A percentile compares a stretch with the other conserved stretches of the same genome.
phyloP scores from a whole-genome alignment of 2,888 invertebrate species.

The Aphodius sticticus region DNA sequence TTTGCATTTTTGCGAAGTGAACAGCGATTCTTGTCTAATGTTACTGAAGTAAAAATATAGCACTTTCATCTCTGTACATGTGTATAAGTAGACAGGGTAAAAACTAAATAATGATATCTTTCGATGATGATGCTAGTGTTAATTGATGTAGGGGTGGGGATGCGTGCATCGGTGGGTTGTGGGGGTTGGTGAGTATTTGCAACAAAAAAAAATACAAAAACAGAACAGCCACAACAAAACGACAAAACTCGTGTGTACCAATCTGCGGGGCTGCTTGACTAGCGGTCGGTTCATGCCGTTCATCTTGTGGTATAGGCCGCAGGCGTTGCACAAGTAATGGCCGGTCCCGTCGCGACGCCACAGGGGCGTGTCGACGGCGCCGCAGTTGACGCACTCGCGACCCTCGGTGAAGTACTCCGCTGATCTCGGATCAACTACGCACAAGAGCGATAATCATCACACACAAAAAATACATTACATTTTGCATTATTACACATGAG shows the following conservation, averaged over 20 bases:
- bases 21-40: too few relatives aligned
- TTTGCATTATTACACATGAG: background rate
- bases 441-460: background rate
- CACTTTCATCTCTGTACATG: too few relatives aligned
- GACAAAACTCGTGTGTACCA: constrained; percentile 66
- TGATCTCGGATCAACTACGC: constrained; percentile 54
- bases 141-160: constrained; percentile 5
- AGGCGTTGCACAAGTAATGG: constrained; percentile 99
- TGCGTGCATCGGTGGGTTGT: constrained; percentile 10
- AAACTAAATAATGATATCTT: constrained; percentile 11
- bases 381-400: constrained; percentile 97
- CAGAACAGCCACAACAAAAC: background rate
- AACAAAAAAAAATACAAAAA: background rate
- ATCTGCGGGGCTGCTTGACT: constrained; percentile 89
- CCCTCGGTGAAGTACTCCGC: constrained; percentile 75
- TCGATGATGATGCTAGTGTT: background rate
- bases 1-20: too few relatives aligned
- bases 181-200: constrained; percentile 10
- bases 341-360: constrained; percentile 99
- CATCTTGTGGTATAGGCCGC: constrained; percentile 98
- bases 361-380: constrained; percentile 93
- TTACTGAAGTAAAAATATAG: too few relatives aligned
- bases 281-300: constrained; percentile 94
- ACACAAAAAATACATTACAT: constrained; percentile 16
- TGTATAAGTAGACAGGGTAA: background rate